phyloP scores from a whole-genome alignment of 2,797 vertebrate genomes.

The Percopsis omiscomaycus region DNA sequence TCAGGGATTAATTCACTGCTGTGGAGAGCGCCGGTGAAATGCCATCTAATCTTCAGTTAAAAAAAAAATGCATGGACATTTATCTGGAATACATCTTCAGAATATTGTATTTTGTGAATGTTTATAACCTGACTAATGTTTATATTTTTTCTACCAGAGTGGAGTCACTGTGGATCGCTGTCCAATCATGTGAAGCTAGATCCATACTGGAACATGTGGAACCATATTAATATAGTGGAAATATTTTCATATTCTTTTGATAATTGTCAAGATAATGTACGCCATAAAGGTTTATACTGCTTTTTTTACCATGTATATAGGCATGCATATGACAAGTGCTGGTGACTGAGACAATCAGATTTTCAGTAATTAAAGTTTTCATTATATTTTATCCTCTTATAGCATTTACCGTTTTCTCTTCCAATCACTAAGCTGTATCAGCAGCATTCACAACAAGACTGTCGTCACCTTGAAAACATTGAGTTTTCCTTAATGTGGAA shows the following conservation, averaged over 20 bases:
- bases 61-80: no score
- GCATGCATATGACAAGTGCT: constrained; percentile 29
- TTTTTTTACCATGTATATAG: constrained; percentile 45
- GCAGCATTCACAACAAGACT: constrained; percentile 19
- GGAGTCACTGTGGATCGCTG: constrained; percentile 67
- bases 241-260: constrained; percentile 23
- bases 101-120: not conserved
- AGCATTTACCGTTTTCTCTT: constrained; percentile 1
- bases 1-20: no score
- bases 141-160: constrained; percentile 43
- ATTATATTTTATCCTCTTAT: not conserved
- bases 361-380: not conserved
- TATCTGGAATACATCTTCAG: no score
- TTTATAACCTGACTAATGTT: not conserved
- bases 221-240: constrained; percentile 12
- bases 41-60: no score
- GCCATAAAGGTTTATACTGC: constrained; percentile 22
- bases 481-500: not conserved
- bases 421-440: not conserved
- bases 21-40: no score
- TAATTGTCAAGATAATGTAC: constrained; percentile 26
- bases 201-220: not conserved
- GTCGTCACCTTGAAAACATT: not conserved
- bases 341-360: constrained; percentile 2
- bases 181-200: constrained; percentile 71